Evolutionary conservation across 2,113 vertebrate genomes (phyloP).

Genomic region (Electrona antarctica): DNA sequence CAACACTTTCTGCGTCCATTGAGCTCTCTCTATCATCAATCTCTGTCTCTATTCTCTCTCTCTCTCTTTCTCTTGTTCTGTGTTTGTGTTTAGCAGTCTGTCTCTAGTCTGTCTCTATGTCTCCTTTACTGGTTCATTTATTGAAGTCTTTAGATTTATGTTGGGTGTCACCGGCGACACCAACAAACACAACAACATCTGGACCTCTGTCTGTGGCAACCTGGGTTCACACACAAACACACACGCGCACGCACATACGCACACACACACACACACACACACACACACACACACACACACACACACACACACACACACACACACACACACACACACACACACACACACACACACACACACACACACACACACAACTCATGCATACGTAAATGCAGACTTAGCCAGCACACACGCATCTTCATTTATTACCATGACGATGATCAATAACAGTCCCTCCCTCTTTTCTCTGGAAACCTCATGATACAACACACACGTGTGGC

Average conservation of each 20-base stretch:
- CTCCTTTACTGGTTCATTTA: constrained; percentile 40
- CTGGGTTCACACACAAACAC: constrained; percentile 7
- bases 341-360: too few relatives aligned
- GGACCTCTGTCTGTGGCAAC: constrained; percentile 29
- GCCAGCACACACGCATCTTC: constrained; percentile 34
- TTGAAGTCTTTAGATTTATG: constrained; percentile 53
- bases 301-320: not conserved
- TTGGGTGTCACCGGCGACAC: constrained; percentile 34
- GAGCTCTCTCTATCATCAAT: not conserved
- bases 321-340: too few relatives aligned
- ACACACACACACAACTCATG: too few relatives aligned
- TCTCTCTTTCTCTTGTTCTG: not conserved
- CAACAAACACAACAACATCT: constrained; percentile 55
- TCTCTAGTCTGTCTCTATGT: constrained; percentile 29
- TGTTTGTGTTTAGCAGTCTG: not conserved
- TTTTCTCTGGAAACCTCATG: constrained; percentile 32
- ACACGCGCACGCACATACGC: not conserved
- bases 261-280: constrained; percentile 5
- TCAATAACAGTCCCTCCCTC: constrained; percentile 62
- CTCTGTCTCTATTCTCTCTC: constrained; percentile 4
- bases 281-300: not conserved
- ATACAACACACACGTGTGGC: constrained; percentile 13
- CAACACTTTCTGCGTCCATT: not conserved
- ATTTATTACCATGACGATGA: constrained; percentile 56
- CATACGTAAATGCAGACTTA: not conserved